These are phyloP conservation scores for Drosophila lacicola DNA, from an alignment of 2,888 invertebrate genomes.

Conservation along the genomic window DNA sequence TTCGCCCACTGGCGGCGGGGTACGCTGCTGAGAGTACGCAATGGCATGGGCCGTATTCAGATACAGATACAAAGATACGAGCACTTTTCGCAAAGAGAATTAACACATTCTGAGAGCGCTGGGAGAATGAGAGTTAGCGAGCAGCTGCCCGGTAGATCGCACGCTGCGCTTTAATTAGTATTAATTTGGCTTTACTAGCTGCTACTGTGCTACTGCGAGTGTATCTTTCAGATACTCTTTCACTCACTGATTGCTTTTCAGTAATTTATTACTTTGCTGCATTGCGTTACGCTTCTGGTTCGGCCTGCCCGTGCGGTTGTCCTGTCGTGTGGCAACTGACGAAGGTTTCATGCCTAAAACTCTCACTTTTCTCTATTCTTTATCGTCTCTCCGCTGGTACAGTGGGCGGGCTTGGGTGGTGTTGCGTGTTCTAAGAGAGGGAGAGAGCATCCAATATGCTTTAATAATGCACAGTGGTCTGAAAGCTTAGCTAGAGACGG, in stretches of 20 bases:
- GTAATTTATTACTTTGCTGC: conserved; percentile 20
- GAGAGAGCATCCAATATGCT: conserved; percentile 27
- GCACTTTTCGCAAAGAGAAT: conserved; percentile 56
- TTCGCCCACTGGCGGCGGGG: conserved; percentile 70
- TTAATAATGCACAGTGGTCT: conserved; percentile 44
- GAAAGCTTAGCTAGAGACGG: neutral
- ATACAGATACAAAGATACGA: conserved; percentile 66
- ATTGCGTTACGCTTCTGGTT: conserved; percentile 11
- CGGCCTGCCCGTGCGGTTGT: conserved; percentile 62
- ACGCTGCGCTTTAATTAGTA: conserved; percentile 64
- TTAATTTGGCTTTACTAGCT: conserved; percentile 47
- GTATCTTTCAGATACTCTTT: conserved; percentile 46
- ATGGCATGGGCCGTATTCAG: conserved; percentile 49
- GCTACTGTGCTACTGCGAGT: conserved; percentile 10
- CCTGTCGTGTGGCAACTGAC: conserved; percentile 76
- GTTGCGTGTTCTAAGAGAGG: conserved; percentile 1
- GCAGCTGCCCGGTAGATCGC: conserved; percentile 39
- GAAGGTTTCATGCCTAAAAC: conserved; percentile 24
- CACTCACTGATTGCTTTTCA: conserved; percentile 22
- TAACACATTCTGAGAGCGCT: conserved; percentile 12
- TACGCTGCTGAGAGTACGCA: conserved; percentile 65
- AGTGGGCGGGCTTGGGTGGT: conserved; percentile 52
- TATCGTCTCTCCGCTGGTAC: conserved; percentile 23
- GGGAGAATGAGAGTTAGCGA: conserved; percentile 9
- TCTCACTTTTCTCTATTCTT: conserved; percentile 40